These are phyloP conservation scores for Troides helena DNA, from an alignment of 2,888 invertebrate species.

Conservation along the genomic window DNA sequence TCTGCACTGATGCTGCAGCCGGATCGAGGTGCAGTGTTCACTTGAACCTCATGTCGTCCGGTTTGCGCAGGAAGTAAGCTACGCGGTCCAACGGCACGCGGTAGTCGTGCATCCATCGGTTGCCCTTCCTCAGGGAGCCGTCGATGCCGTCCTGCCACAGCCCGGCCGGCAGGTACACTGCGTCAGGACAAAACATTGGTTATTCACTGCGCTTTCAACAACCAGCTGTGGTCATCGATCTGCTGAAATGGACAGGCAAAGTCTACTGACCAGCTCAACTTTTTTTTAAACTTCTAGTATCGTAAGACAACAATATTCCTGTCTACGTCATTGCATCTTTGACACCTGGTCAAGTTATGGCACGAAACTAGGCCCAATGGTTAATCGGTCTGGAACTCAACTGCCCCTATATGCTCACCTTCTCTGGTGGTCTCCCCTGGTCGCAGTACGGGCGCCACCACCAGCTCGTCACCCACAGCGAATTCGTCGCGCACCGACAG, in stretches of 20 bases:
- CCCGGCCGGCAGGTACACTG: slow-evolving; percentile 93
- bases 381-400: too few relatives aligned
- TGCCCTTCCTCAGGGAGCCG: slow-evolving; percentile 91
- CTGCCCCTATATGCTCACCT: slow-evolving; percentile 55
- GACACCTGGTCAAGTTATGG: too few relatives aligned
- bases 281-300: too few relatives aligned
- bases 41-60: slow-evolving; percentile 90
- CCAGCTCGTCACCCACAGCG: slow-evolving; percentile 92
- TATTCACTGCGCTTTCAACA: too few relatives aligned
- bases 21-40: slow-evolving; percentile 7
- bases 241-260: too few relatives aligned
- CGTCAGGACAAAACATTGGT: not conserved
- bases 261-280: too few relatives aligned
- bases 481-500: slow-evolving; percentile 91
- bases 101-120: slow-evolving; percentile 94
- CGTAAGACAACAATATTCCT: too few relatives aligned
- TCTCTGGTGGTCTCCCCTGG: slow-evolving; percentile 86
- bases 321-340: too few relatives aligned
- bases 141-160: slow-evolving; percentile 96
- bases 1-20: too few relatives aligned
- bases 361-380: too few relatives aligned
- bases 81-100: slow-evolving; percentile 88
- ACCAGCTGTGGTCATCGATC: too few relatives aligned
- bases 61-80: slow-evolving; percentile 91
- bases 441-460: slow-evolving; percentile 92